Conservation (phyloP, 2,888 invertebrate genomes). For the Invenusta paracnida region DNA sequence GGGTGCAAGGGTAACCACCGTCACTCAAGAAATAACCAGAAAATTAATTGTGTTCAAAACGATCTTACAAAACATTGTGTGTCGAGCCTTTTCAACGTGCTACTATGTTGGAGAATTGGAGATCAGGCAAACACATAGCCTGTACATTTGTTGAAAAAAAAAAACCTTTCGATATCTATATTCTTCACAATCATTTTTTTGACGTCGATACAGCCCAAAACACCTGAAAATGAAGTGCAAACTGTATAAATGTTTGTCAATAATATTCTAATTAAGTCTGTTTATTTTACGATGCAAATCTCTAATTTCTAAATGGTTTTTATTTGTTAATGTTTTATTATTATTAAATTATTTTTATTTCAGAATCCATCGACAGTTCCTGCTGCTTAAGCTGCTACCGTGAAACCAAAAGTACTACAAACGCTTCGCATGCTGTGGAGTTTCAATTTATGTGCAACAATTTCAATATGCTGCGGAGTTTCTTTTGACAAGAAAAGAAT, state of each 20-base stretch:
- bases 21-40: constrained; percentile 13
- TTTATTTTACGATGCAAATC: constrained; percentile 4
- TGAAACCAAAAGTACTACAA: too few relatives aligned
- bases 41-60: constrained; percentile 21
- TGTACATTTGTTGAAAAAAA: not conserved
- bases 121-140: not conserved
- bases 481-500: not conserved
- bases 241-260: constrained; percentile 11
- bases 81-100: constrained; percentile 15
- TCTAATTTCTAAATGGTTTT: constrained; percentile 9
- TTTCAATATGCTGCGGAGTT: not conserved
- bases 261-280: constrained; percentile 14
- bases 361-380: not conserved
- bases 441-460: not conserved
- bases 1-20: constrained; percentile 17
- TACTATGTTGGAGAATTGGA: constrained; percentile 23
- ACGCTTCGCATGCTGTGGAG: not conserved
- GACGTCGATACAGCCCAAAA: constrained; percentile 11
- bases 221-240: constrained; percentile 22
- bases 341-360: constrained; percentile 29
- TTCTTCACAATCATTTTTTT: not conserved
- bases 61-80: not conserved
- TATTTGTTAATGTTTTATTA: constrained; percentile 23
- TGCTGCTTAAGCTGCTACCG: not conserved
- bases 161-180: not conserved